Conservation (phyloP, 2,888 invertebrate species). For the Cerceris ruficornis region DNA sequence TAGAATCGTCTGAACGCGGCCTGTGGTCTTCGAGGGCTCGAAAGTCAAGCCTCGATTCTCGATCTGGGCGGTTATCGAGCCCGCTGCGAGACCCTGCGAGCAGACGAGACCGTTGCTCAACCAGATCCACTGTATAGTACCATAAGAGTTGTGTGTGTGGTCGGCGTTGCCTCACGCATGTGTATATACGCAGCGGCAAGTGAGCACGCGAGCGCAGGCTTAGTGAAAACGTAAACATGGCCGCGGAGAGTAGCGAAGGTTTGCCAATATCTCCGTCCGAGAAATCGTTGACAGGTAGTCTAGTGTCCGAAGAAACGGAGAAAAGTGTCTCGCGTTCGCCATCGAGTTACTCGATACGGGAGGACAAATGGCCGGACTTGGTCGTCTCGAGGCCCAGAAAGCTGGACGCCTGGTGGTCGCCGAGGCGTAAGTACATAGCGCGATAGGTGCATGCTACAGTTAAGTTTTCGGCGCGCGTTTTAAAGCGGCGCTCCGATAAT, state of each 20-base stretch:
- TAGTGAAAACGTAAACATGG: conserved; percentile 76
- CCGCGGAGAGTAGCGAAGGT: conserved; percentile 76
- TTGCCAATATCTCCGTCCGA: conserved; percentile 80
- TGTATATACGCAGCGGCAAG: conserved; percentile 15
- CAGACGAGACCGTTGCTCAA: background rate
- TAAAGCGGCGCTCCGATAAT: conserved; percentile 25
- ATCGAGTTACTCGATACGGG: conserved; percentile 84
- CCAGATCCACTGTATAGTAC: background rate
- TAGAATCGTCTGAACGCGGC: conserved; percentile 1
- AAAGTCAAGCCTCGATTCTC: conserved; percentile 19
- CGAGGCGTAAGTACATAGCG: conserved; percentile 78
- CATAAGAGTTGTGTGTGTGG: background rate
- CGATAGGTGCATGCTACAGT: conserved; percentile 42
- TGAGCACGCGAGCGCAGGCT: conserved; percentile 26
- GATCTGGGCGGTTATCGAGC: background rate
- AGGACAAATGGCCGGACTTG: conserved; percentile 81
- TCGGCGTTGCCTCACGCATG: background rate
- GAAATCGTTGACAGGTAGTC: conserved; percentile 79
- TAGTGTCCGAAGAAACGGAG: conserved; percentile 82
- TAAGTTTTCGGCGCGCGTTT: conserved; percentile 55
- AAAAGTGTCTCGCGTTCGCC: conserved; percentile 83
- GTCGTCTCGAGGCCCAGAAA: conserved; percentile 80
- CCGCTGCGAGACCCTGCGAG: background rate
- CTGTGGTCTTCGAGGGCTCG: conserved; percentile 11
- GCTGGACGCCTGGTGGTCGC: conserved; percentile 79